Conservation (phyloP, 2,113 vertebrate genomes). For the Scalopus aquaticus region DNA sequence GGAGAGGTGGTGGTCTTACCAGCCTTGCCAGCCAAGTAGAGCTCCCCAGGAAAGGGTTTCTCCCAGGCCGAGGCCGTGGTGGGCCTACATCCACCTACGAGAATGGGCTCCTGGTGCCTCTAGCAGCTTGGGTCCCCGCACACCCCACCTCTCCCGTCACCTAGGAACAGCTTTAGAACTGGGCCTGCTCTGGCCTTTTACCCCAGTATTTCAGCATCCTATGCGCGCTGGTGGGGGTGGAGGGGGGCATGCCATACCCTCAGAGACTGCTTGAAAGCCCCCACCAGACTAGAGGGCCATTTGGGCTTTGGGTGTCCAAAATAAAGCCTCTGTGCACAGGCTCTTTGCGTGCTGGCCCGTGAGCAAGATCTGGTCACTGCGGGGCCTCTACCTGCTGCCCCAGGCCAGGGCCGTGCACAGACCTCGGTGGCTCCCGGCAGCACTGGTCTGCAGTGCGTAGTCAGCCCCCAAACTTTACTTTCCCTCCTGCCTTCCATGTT, state of each 20-base stretch:
- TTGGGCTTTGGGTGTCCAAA: neutral
- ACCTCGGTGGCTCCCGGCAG: neutral
- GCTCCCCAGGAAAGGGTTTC: neutral
- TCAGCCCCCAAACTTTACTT: neutral
- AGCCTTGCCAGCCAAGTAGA: neutral
- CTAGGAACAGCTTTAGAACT: neutral
- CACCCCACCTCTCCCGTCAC: neutral
- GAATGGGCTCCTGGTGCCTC: neutral
- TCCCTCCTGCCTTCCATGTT: constrained; percentile 2
- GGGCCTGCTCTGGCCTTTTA: neutral
- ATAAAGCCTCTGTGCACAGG: neutral
- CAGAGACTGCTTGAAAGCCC: neutral
- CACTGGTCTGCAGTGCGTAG: neutral
- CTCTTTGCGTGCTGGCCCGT: no score
- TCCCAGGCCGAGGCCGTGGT: neutral
- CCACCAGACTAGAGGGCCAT: neutral
- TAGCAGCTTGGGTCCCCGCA: neutral
- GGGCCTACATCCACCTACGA: neutral
- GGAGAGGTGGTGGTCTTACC: neutral
- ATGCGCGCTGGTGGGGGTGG: neutral
- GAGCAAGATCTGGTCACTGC: neutral
- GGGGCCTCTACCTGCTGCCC: neutral
- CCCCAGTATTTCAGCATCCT: neutral
- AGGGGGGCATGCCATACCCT: neutral
- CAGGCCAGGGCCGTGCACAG: neutral